Evolutionary conservation across 2,888 invertebrate species (phyloP).

Genomic region (Schrankia costaestrigalis): DNA sequence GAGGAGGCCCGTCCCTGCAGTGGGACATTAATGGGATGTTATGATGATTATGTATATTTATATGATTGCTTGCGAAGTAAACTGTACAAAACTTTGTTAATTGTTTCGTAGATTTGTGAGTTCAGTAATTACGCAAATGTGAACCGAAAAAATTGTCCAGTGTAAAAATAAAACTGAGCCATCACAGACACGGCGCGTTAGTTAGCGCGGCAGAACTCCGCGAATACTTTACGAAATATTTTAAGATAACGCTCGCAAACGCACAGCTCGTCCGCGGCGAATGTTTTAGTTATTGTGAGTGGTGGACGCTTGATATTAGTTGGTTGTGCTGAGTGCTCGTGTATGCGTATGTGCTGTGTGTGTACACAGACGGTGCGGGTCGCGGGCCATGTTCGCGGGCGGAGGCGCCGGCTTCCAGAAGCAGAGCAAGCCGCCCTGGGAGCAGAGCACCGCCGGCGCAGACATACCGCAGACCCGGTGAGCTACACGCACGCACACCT

Average conservation of each 20-base stretch:
- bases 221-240: slow-evolving; percentile 46
- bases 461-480: slow-evolving; percentile 58
- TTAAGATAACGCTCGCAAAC: slow-evolving; percentile 32
- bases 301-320: no score
- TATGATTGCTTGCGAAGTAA: no score
- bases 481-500: slow-evolving; percentile 22
- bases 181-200: slow-evolving; percentile 34
- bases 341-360: slow-evolving; percentile 4
- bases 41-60: no score
- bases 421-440: slow-evolving; percentile 71
- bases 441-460: slow-evolving; percentile 42
- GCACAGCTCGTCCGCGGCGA: slow-evolving; percentile 18
- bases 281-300: slow-evolving; percentile 10
- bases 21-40: no score
- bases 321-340: no score
- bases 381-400: slow-evolving; percentile 63
- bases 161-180: slow-evolving; percentile 47
- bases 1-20: no score
- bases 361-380: slow-evolving; percentile 11
- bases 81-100: slow-evolving; percentile 12
- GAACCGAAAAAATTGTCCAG: slow-evolving; percentile 35
- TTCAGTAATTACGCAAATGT: slow-evolving; percentile 41
- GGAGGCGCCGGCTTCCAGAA: slow-evolving; percentile 72
- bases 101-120: slow-evolving; percentile 20
- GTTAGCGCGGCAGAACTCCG: slow-evolving; percentile 30